Conservation (phyloP, 2,888 invertebrate genomes). For the Drosophila paranaensis region DNA sequence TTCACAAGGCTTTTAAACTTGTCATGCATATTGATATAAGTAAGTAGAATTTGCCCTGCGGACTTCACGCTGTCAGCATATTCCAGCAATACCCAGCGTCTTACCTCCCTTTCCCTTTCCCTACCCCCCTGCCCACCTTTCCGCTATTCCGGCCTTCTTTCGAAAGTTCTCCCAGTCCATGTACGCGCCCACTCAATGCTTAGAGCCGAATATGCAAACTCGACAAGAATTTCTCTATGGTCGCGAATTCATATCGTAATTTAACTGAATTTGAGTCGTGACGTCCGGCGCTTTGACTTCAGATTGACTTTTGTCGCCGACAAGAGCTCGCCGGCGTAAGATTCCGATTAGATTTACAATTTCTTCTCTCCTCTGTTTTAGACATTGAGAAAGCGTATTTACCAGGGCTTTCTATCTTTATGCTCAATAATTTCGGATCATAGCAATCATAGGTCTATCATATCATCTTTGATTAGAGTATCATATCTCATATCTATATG, state of each 20-base stretch:
- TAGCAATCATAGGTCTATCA: too few relatives aligned
- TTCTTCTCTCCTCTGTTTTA: background rate
- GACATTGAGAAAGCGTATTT: too few relatives aligned
- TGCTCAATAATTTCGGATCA: background rate
- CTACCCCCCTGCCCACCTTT: too few relatives aligned
- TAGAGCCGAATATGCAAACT: conserved; percentile 48
- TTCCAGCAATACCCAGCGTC: conserved; percentile 9
- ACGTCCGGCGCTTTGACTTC: conserved; percentile 32
- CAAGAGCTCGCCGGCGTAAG: background rate
- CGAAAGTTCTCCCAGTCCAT: background rate
- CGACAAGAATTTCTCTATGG: conserved; percentile 41
- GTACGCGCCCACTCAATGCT: background rate
- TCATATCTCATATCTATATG: background rate
- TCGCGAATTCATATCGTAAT: conserved; percentile 58
- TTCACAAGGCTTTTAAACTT: conserved; percentile 67
- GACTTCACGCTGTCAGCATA: conserved; percentile 66
- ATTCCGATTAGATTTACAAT: background rate
- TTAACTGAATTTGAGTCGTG: conserved; percentile 60
- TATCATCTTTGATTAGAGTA: too few relatives aligned
- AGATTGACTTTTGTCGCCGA: conserved; percentile 47
- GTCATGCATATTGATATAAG: conserved; percentile 77
- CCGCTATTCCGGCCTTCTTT: background rate
- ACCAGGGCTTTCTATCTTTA: background rate
- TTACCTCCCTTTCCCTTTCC: background rate
- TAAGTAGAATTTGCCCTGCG: conserved; percentile 62